A percentile compares a stretch with the other conserved stretches of the same genome.
Conservation (phyloP, 2,888 invertebrate species). For the Halictus quadricinctus region DNA sequence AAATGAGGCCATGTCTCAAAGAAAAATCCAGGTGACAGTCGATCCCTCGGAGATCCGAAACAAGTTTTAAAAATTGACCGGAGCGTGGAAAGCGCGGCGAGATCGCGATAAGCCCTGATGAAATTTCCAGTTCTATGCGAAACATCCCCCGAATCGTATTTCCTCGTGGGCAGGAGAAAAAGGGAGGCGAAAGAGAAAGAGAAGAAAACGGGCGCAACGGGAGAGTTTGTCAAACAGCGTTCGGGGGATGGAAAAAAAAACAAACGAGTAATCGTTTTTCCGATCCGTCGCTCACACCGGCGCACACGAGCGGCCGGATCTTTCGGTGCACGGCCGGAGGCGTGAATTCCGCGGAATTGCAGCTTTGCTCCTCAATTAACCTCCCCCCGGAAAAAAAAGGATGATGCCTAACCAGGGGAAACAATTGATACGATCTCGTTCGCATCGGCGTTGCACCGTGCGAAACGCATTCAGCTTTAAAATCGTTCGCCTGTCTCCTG, state of each 20-base stretch:
- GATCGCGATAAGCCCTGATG: neutral
- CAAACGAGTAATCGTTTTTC: conserved; percentile 1
- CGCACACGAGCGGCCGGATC: conserved; percentile 19
- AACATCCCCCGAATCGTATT: neutral
- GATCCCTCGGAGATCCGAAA: neutral
- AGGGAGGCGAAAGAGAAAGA: neutral
- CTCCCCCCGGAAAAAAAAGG: conserved; percentile 44
- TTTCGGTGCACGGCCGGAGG: conserved; percentile 52
- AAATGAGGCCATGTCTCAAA: neutral
- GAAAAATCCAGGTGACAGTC: neutral
- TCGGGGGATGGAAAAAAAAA: neutral
- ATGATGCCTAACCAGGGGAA: conserved; percentile 70
- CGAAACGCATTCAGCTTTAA: conserved; percentile 70
- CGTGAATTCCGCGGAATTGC: conserved; percentile 68
- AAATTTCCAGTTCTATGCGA: neutral
- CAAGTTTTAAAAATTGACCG: neutral
- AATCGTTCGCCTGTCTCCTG: conserved; percentile 59
- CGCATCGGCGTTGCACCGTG: conserved; percentile 68
- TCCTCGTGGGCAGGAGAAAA: neutral
- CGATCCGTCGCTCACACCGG: conserved; percentile 36
- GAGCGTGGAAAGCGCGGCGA: neutral
- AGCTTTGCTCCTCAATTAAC: conserved; percentile 72
- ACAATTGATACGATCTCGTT: conserved; percentile 77
- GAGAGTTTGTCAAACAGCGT: conserved; percentile 27
- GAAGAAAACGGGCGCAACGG: conserved; percentile 8